Base-by-base conservation (phyloP, 2,113 vertebrate genomes). In the Gobio gobio region DNA sequence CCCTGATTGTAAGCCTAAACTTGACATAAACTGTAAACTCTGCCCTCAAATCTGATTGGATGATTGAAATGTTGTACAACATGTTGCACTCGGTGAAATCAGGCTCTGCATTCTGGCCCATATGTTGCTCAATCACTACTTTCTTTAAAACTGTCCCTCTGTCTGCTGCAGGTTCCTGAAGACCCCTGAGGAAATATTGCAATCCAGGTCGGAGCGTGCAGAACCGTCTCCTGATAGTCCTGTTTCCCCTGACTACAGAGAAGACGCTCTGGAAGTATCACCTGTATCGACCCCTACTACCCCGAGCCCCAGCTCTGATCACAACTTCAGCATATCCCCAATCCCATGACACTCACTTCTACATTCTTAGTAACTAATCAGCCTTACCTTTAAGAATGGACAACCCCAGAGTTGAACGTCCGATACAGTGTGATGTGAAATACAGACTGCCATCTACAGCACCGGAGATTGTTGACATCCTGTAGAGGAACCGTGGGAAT, bases 111-210 rank as follows among this genome's bases (percentile, higher is more conserved):
- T 56, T 7, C 51, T 36, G 64, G 8, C 29, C 29, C 7, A 20
- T 68, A 20, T 66, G 7, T 20, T 68, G 8, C 4, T 70, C 64
- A 22, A 1, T 20, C 8, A 0, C 20, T 8, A 13, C 26, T 45
- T 12, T 77, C 40, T 61, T 73, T 40, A 81, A 47, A 49, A 51
- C 2, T 83, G 22, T 78, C 29, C 1, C 24, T 83, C 56, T 18
- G 18, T 40, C 1, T 45, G n/a, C 78, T 85, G 10, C 86, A 97
- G 97, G 81, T 98, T 97, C 91, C 91, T 98, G 82, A 98, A 97
- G 93, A 96, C 91, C 1, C 97, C 97, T 0, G 92, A 93, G 40
- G 95, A 95, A 85, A 92, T 91, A 74, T 82, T 83, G 78, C 94
- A 89, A 58, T 91, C 90, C 73, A 92, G 92, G 78, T 61, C 83